Evolutionary conservation across 2,888 invertebrate genomes (phyloP).

Genomic region (Malthinus seriepunctatus): DNA sequence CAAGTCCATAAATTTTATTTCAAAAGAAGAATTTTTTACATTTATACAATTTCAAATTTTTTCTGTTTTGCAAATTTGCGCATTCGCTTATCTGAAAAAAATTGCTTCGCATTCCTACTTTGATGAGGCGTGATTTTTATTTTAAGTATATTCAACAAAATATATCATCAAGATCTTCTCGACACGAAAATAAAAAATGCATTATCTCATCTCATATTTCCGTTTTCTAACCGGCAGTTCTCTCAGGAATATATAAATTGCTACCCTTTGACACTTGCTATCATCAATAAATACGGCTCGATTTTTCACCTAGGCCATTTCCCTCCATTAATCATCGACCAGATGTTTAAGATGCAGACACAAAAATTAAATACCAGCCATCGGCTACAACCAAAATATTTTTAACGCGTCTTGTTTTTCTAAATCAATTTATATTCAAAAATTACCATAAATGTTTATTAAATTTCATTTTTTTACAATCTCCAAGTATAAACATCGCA

Average conservation of each 20-base stretch:
- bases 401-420: constrained; percentile 17
- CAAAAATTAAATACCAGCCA: constrained; percentile 30
- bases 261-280: constrained; percentile 44
- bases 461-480: too few species aligned
- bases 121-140: constrained; percentile 20
- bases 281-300: constrained; percentile 45
- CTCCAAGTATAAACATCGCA: too few species aligned
- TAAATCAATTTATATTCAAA: constrained; percentile 6
- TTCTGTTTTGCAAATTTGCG: constrained; percentile 1
- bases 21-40: constrained; percentile 1
- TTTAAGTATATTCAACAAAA: constrained; percentile 16
- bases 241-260: constrained; percentile 44
- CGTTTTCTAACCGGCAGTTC: constrained; percentile 20
- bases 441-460: too few species aligned
- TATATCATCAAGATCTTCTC: constrained; percentile 20
- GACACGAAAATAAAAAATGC: constrained; percentile 21
- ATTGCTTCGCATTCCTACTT: constrained; percentile 8
- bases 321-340: constrained; percentile 44
- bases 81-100: constrained; percentile 10
- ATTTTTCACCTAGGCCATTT: constrained; percentile 42
- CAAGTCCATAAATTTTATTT: constrained; percentile 9
- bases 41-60: constrained; percentile 4
- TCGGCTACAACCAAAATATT: constrained; percentile 24
- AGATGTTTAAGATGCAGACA: constrained; percentile 33
- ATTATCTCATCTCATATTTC: constrained; percentile 24